Conservation (phyloP, 1,140 invertebrate genomes). For the Uloborus diversus region DNA sequence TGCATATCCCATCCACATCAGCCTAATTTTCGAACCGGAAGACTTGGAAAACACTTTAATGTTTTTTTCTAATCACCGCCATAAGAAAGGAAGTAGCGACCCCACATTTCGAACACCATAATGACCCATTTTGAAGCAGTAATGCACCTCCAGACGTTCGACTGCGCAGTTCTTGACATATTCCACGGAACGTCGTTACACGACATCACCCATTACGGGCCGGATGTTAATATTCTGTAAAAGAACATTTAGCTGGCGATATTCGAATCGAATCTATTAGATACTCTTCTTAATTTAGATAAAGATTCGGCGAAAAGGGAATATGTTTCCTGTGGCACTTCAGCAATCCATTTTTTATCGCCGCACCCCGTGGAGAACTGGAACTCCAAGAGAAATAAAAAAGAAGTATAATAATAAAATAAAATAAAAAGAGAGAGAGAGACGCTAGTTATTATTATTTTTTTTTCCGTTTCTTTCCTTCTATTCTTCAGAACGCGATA, state of each 20-base stretch:
- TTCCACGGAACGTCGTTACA: neutral
- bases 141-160: too few species aligned
- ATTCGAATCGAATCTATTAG: constrained; percentile 21
- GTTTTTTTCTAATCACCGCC: neutral
- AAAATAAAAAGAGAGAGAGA: neutral
- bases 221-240: constrained; percentile 14
- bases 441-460: neutral
- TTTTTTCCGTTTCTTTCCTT: neutral
- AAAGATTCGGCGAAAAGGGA: constrained; percentile 20
- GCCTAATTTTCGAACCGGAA: too few species aligned
- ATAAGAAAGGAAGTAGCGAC: neutral
- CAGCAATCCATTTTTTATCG: constrained; percentile 16
- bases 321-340: constrained; percentile 30
- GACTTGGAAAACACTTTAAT: constrained; percentile 11
- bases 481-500: neutral
- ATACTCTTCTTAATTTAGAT: constrained; percentile 51
- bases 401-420: neutral
- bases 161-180: too few species aligned
- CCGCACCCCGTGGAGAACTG: too few species aligned
- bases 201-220: neutral
- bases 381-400: neutral
- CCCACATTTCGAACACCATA: neutral
- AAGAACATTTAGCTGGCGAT: constrained; percentile 24
- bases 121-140: too few species aligned
- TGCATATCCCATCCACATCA: too few species aligned